Evolutionary conservation across 2,113 vertebrate species (phyloP).

Genomic region (Eira barbara): DNA sequence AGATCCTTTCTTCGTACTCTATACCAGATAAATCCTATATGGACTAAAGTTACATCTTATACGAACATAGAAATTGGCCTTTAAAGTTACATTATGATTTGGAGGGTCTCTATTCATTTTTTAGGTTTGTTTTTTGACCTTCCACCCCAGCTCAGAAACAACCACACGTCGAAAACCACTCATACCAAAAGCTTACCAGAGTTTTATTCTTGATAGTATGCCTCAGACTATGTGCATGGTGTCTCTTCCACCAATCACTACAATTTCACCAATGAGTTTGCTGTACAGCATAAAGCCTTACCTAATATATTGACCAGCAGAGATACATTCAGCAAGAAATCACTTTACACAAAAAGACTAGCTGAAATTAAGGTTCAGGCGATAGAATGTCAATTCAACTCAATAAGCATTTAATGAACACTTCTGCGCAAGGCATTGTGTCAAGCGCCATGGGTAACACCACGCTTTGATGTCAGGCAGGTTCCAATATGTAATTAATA

Average conservation of each 20-base stretch:
- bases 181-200: neutral
- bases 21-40: neutral
- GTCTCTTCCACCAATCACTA: neutral
- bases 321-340: slow-evolving; percentile 20
- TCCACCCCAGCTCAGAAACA: neutral
- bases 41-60: neutral
- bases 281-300: neutral
- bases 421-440: neutral
- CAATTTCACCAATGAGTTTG: neutral
- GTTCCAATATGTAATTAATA: neutral
- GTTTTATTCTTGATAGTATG: neutral
- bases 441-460: neutral
- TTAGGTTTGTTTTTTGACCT: slow-evolving; percentile 22
- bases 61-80: neutral
- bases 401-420: slow-evolving; percentile 1
- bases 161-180: neutral
- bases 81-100: neutral
- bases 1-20: neutral
- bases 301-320: neutral
- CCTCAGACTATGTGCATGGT: neutral
- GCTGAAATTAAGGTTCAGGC: neutral
- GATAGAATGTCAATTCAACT: neutral
- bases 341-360: neutral
- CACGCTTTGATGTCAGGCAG: neutral
- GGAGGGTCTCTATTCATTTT: neutral